Conservation (phyloP, 2,797 vertebrate genomes). For the Borostomias antarcticus region DNA sequence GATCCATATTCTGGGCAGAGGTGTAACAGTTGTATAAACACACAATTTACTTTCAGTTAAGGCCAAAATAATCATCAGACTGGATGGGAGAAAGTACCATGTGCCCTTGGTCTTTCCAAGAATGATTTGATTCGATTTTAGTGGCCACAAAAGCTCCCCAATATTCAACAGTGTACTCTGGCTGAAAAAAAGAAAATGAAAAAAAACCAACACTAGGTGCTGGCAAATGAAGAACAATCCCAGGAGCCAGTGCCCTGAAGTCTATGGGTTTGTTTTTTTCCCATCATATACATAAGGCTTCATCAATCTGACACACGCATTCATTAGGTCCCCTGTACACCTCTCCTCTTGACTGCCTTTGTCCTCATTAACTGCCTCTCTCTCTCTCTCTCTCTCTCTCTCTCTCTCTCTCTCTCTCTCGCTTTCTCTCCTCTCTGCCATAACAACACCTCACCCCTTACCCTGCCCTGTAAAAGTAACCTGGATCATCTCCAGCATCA, state of each 20-base stretch:
- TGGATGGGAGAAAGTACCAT: slow-evolving; percentile 38
- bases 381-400: slow-evolving; percentile 9
- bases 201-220: slow-evolving; percentile 7
- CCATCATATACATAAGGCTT: too few relatives aligned
- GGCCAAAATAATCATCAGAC: slow-evolving; percentile 56
- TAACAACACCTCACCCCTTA: background rate
- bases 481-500: background rate
- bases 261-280: too few relatives aligned
- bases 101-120: slow-evolving; percentile 63
- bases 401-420: slow-evolving; percentile 4
- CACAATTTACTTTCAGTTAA: slow-evolving; percentile 54
- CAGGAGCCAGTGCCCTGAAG: too few relatives aligned
- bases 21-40: slow-evolving; percentile 57
- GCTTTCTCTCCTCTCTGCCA: background rate
- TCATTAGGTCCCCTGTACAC: slow-evolving; percentile 48
- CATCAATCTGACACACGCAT: slow-evolving; percentile 62
- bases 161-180: slow-evolving; percentile 53
- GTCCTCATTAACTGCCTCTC: slow-evolving; percentile 15
- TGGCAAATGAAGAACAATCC: slow-evolving; percentile 57
- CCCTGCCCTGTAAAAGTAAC: too few relatives aligned
- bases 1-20: slow-evolving; percentile 34
- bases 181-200: slow-evolving; percentile 50
- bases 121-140: slow-evolving; percentile 68
- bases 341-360: too few relatives aligned
- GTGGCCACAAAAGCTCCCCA: slow-evolving; percentile 48